Base-by-base conservation (phyloP, 64 coral and sea anemone species). In the Actinia tenebrosa region DNA sequence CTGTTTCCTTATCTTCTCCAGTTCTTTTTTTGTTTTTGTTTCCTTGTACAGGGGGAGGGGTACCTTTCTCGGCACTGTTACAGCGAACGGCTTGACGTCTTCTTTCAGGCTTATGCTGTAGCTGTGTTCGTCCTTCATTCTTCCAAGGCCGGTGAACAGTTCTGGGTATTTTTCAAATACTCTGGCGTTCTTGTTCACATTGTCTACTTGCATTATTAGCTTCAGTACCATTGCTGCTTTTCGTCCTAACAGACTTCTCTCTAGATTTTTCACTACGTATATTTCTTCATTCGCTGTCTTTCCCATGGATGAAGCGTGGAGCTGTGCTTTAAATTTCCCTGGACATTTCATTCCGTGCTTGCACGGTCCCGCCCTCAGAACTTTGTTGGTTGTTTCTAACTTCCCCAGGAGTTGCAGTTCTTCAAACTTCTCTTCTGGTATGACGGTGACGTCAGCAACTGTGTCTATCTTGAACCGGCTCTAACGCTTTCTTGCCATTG, bases 1-100 rank as follows among this genome's bases (percentile, higher is more conserved):
- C 77, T 53, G 3, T 56, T 88, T 80, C n/a, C 56, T 53, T 56
- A 62, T 80, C 19, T 55, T 54, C 15, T 60, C 54, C 43, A 89
- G 64, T 63, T 81, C 59, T 4, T 44, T n/a, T n/a, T n/a, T n/a
- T n/a, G n/a, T 1, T 56, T 89, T 69, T 0, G 58, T 64, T 2
- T 82, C 54, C 7, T 54, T n/a, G 10, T 80, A 89, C 0, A 89
- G 84, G 80, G 92, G 92, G 45, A 89, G 64, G 42, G 92, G 88
- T 13, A 89, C 92, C 69, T 93, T 89, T 89, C 92, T 86, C 71
- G 92, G 92, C 1, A 89, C 84, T 69, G 87, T 20, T 10, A 93
- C 20, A 44, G 50, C 16, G 55, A 89, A 88, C n/a, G 91, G 87
- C 5, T 86, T 80, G 52, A 66, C 82, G 58, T 89, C 71, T n/a